Percentiles rank a stretch among this genome's conserved stretches.
These are phyloP conservation scores for Melieria crassipennis DNA, from an alignment of 2,888 invertebrate genomes.

Conservation along the genomic window DNA sequence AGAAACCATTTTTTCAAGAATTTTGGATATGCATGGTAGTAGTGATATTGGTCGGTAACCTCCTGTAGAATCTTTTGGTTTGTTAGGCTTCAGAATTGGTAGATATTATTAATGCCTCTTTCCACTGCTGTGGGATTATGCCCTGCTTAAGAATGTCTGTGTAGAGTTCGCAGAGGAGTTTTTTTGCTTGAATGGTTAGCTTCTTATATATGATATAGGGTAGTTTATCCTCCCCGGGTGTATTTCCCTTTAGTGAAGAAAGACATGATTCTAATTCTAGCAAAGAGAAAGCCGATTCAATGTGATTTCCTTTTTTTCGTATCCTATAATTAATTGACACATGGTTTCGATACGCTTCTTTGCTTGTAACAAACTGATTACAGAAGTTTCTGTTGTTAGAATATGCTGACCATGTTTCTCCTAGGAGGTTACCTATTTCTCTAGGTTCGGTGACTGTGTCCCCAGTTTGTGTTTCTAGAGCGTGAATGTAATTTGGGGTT, in stretches of 20 bases:
- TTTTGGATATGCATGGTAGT: slow-evolving; percentile 21
- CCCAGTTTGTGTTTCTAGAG: too few species aligned
- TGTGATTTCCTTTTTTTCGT: too few species aligned
- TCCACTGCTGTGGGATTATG: slow-evolving; percentile 22
- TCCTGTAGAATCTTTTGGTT: background rate
- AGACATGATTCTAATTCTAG: too few species aligned
- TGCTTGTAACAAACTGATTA: too few species aligned
- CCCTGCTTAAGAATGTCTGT: slow-evolving; percentile 17
- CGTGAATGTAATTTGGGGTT: too few species aligned
- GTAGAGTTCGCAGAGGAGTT: slow-evolving; percentile 5
- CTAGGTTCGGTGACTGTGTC: too few species aligned
- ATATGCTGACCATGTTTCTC: too few species aligned
- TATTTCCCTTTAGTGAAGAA: slow-evolving; percentile 8
- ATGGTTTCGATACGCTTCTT: too few species aligned
- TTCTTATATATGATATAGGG: slow-evolving; percentile 18
- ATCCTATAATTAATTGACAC: too few species aligned
- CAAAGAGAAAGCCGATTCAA: too few species aligned
- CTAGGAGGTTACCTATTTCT: too few species aligned
- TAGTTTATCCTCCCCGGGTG: slow-evolving; percentile 12
- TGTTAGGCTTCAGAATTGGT: slow-evolving; percentile 15
- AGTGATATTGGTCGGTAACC: slow-evolving; percentile 22
- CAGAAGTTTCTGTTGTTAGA: too few species aligned
- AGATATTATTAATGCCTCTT: slow-evolving; percentile 18
- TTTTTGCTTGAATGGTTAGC: background rate
- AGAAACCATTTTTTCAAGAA: slow-evolving; percentile 27